phyloP scores from a whole-genome alignment of 2,888 invertebrate species.

The Xanthia icteritia region DNA sequence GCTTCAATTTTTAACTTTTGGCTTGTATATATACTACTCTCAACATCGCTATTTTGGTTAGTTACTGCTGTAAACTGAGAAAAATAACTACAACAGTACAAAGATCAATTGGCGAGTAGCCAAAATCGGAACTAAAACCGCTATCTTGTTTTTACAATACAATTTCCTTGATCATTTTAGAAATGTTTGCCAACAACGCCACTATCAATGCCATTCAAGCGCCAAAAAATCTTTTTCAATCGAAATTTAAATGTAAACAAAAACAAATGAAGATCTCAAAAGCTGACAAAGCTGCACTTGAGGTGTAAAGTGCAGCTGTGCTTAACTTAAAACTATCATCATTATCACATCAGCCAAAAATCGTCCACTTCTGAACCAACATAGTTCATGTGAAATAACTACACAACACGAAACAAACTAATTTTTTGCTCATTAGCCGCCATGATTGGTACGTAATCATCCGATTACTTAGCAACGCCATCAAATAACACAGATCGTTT shows the following conservation, averaged over 20 bases:
- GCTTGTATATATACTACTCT: not conserved
- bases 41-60: not conserved
- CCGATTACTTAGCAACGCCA: conserved; percentile 27
- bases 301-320: too few species aligned
- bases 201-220: not conserved
- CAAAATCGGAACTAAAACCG: not conserved
- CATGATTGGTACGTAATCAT: conserved; percentile 31
- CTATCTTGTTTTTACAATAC: not conserved
- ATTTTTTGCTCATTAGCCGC: conserved; percentile 42
- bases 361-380: not conserved
- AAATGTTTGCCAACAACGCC: not conserved
- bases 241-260: not conserved
- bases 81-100: not conserved
- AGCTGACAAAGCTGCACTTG: not conserved
- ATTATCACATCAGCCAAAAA: not conserved
- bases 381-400: not conserved
- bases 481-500: conserved; percentile 21
- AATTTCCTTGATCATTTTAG: not conserved
- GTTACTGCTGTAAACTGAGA: not conserved
- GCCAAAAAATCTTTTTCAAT: not conserved
- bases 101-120: not conserved
- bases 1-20: not conserved
- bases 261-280: not conserved
- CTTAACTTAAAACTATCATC: not conserved
- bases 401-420: not conserved